Conservation (phyloP, 2,888 invertebrate genomes). For the Macrosiphum euphorbiae region DNA sequence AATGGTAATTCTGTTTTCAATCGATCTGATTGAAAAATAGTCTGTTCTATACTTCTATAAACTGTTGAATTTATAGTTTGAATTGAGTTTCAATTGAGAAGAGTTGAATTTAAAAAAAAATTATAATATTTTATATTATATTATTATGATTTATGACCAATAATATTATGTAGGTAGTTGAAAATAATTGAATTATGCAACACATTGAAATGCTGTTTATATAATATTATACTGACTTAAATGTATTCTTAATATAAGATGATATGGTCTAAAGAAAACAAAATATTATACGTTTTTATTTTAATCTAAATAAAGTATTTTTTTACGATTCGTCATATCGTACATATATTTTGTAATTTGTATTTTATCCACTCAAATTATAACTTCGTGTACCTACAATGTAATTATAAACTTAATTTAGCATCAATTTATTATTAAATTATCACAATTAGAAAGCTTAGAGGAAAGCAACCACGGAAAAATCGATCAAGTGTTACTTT, state of each 20-base stretch:
- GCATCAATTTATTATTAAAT: not conserved
- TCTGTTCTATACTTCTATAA: not conserved
- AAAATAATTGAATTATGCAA: not conserved
- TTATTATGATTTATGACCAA: not conserved
- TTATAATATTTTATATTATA: too few species aligned
- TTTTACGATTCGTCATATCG: not conserved
- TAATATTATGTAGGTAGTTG: not conserved
- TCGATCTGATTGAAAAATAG: not conserved
- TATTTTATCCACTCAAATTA: not conserved
- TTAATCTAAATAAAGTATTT: not conserved
- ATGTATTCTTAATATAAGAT: not conserved
- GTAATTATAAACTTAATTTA: not conserved
- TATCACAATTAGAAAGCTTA: not conserved
- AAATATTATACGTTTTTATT: not conserved
- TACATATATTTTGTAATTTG: too few species aligned
- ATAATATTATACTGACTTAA: not conserved
- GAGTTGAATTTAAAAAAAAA: not conserved
- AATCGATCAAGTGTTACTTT: not conserved
- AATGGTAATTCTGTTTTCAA: too few species aligned
- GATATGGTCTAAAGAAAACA: not conserved
- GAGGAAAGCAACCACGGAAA: not conserved
- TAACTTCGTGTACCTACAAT: not conserved
- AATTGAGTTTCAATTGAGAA: not conserved
- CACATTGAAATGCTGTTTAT: not conserved
- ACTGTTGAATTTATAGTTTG: not conserved